Conservation (phyloP, 2,888 invertebrate species). For the Phortica okadai region DNA sequence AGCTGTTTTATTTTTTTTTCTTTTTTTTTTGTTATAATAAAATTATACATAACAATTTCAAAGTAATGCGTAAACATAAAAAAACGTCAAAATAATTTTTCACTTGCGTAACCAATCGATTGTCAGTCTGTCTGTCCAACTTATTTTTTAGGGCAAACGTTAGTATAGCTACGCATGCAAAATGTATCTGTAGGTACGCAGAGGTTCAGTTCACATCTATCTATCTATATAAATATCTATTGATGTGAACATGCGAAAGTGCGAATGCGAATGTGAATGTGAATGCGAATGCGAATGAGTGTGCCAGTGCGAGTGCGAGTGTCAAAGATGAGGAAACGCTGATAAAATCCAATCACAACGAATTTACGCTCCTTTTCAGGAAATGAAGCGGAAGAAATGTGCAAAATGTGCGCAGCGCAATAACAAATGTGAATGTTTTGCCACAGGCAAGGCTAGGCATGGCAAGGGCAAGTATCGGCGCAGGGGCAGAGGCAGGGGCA, state of each 20-base stretch:
- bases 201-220: slow-evolving; percentile 5
- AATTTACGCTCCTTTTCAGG: slow-evolving; percentile 71
- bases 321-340: slow-evolving; percentile 69
- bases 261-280: too few relatives aligned
- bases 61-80: slow-evolving; percentile 65
- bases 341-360: slow-evolving; percentile 71
- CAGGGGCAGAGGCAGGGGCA: neutral
- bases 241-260: neutral
- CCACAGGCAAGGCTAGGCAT: neutral
- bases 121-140: slow-evolving; percentile 49
- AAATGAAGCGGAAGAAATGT: slow-evolving; percentile 70
- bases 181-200: slow-evolving; percentile 27
- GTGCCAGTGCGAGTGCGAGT: slow-evolving; percentile 49
- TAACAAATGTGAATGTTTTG: neutral
- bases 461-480: neutral
- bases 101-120: slow-evolving; percentile 70
- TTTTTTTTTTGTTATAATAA: slow-evolving; percentile 8
- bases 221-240: slow-evolving; percentile 14
- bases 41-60: slow-evolving; percentile 59
- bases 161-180: neutral
- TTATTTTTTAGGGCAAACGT: slow-evolving; percentile 31
- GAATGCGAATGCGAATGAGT: too few relatives aligned
- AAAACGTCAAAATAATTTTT: slow-evolving; percentile 59
- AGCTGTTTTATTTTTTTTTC: too few relatives aligned
- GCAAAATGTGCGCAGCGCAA: slow-evolving; percentile 61